Percentiles rank a stretch among this genome's conserved stretches.
These are phyloP conservation scores for Plumapathes pennacea DNA, from an alignment of 92 coral and sea anemone species.

Conservation along the genomic window DNA sequence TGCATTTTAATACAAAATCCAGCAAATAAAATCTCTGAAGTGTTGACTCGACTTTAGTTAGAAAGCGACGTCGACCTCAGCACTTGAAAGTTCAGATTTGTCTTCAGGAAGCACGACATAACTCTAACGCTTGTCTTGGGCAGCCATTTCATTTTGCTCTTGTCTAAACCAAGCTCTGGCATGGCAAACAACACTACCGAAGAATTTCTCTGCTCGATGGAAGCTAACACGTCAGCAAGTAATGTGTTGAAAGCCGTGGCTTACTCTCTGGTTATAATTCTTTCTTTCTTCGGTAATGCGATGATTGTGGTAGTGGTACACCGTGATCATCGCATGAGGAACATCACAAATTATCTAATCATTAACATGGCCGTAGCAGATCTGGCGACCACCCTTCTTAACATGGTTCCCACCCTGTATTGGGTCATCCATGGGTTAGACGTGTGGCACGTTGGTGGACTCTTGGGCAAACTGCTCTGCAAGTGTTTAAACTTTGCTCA, in stretches of 20 bases:
- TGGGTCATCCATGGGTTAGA: constrained; percentile 55
- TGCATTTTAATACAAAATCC: constrained; percentile 17
- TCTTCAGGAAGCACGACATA: no score
- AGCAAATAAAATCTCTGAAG: no score
- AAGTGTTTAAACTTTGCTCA: constrained; percentile 61
- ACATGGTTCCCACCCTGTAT: constrained; percentile 72
- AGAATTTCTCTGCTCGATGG: no score
- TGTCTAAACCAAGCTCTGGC: no score
- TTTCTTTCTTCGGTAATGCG: constrained; percentile 62
- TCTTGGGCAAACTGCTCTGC: constrained; percentile 58
- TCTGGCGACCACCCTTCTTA: constrained; percentile 61
- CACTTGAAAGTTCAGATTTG: no score
- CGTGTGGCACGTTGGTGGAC: constrained; percentile 63
- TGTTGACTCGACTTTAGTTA: no score
- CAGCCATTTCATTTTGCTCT: no score
- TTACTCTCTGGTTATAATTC: constrained; percentile 40
- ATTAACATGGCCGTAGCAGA: constrained; percentile 73
- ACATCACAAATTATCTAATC: constrained; percentile 68
- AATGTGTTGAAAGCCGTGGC: constrained; percentile 50
- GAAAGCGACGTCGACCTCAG: no score
- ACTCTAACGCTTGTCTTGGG: no score
- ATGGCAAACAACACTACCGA: no score
- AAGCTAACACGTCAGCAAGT: constrained; percentile 7
- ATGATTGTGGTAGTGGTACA: constrained; percentile 65
- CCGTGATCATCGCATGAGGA: constrained; percentile 60